Conservation (phyloP, 2,797 vertebrate genomes). For the Typhlichthys subterraneus region DNA sequence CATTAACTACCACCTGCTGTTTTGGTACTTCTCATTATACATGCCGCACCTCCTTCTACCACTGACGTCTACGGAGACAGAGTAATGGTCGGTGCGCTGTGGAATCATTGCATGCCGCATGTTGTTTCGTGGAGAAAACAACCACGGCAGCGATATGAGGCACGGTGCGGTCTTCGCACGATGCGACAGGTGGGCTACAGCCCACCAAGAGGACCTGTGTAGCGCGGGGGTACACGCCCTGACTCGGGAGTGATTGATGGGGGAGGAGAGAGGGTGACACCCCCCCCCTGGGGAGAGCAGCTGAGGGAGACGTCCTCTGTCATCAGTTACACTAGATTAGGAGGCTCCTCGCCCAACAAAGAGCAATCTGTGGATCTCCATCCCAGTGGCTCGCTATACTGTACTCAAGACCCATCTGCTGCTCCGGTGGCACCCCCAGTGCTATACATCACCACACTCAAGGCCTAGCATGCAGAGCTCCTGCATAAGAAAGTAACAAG, state of each 20-base stretch:
- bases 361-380: conserved; percentile 53
- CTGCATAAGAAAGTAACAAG: conserved; percentile 18
- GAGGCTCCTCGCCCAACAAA: conserved; percentile 61
- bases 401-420: conserved; percentile 57
- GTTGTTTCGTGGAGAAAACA: no score
- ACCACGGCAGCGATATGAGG: not conserved
- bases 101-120: no score
- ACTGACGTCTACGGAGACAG: no score
- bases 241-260: conserved; percentile 62
- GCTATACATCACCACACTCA: conserved; percentile 42
- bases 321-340: conserved; percentile 72
- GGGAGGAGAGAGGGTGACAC: conserved; percentile 35
- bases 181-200: conserved; percentile 26
- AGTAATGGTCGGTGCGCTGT: no score
- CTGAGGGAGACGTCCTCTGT: conserved; percentile 59
- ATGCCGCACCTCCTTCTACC: no score
- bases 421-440: conserved; percentile 36
- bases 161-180: conserved; percentile 5
- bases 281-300: conserved; percentile 50
- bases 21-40: not conserved
- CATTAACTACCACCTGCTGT: conserved; percentile 50
- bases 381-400: conserved; percentile 32
- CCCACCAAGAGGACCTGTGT: conserved; percentile 32
- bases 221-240: conserved; percentile 51
- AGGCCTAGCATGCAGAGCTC: conserved; percentile 18